Conservation (phyloP, 2,888 invertebrate genomes). For the Drosophila birchii region DNA sequence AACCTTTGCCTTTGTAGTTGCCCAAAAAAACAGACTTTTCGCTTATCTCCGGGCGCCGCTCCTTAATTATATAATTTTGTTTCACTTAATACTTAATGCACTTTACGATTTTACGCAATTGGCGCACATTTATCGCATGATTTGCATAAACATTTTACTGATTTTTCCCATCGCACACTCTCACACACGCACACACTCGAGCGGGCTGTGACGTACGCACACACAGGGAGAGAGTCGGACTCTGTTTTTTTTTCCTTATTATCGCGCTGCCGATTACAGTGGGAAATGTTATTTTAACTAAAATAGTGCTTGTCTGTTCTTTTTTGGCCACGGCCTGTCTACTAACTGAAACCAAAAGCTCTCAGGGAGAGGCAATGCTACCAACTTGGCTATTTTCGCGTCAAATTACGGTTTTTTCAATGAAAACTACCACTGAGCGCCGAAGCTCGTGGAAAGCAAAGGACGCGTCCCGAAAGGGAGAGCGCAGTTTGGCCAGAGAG, state of each 20-base stretch:
- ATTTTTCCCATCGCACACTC: slow-evolving; percentile 48
- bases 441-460: slow-evolving; percentile 22
- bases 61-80: slow-evolving; percentile 69
- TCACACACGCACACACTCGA: slow-evolving; percentile 25
- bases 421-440: background rate
- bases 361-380: background rate
- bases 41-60: slow-evolving; percentile 26
- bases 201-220: slow-evolving; percentile 42
- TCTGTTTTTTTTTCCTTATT: slow-evolving; percentile 32
- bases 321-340: slow-evolving; percentile 50
- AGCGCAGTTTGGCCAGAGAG: background rate
- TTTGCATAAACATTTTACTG: slow-evolving; percentile 62
- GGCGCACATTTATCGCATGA: slow-evolving; percentile 58
- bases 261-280: slow-evolving; percentile 46
- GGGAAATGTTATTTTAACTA: slow-evolving; percentile 24
- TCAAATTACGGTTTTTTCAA: background rate
- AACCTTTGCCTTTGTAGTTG: slow-evolving; percentile 38
- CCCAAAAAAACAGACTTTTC: slow-evolving; percentile 23
- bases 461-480: slow-evolving; percentile 44
- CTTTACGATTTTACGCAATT: slow-evolving; percentile 50
- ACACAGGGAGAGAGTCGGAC: slow-evolving; percentile 24
- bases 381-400: slow-evolving; percentile 1
- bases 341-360: slow-evolving; percentile 36
- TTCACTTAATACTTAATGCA: slow-evolving; percentile 47
- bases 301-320: slow-evolving; percentile 42